Evolutionary conservation across 2,888 invertebrate species (phyloP).

Genomic region (Xanthia togata): DNA sequence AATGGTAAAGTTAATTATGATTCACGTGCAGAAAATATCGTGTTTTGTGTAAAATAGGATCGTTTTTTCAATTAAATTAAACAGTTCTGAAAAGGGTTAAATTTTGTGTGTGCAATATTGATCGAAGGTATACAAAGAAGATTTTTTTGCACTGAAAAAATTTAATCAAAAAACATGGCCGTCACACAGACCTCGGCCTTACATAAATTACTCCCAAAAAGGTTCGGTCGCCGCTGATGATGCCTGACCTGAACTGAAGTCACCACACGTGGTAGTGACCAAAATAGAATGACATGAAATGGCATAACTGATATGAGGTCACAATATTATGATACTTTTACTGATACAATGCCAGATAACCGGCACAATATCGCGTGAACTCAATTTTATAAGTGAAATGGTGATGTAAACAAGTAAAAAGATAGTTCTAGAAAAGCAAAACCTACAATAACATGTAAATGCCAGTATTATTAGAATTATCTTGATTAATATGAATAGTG

Average conservation of each 20-base stretch:
- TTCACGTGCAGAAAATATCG: neutral
- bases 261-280: conserved; percentile 47
- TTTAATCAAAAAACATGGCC: no score
- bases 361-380: conserved; percentile 19
- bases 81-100: neutral
- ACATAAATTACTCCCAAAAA: conserved; percentile 15
- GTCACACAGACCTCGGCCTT: neutral
- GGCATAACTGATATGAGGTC: conserved; percentile 51
- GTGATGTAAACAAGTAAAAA: conserved; percentile 1
- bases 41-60: neutral
- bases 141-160: neutral
- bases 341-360: conserved; percentile 34
- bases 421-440: neutral
- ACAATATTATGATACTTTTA: conserved; percentile 45
- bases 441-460: neutral
- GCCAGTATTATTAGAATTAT: neutral
- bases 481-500: no score
- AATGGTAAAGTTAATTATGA: conserved; percentile 12
- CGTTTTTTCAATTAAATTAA: neutral
- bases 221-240: conserved; percentile 2
- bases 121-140: no score
- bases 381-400: conserved; percentile 23
- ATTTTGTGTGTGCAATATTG: no score
- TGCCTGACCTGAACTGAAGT: conserved; percentile 28
- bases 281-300: conserved; percentile 49